Percentiles rank a stretch among this genome's conserved stretches.
These are phyloP conservation scores for Anoplophora glabripennis DNA, from an alignment of 1,140 invertebrate species.

Conservation along the genomic window DNA sequence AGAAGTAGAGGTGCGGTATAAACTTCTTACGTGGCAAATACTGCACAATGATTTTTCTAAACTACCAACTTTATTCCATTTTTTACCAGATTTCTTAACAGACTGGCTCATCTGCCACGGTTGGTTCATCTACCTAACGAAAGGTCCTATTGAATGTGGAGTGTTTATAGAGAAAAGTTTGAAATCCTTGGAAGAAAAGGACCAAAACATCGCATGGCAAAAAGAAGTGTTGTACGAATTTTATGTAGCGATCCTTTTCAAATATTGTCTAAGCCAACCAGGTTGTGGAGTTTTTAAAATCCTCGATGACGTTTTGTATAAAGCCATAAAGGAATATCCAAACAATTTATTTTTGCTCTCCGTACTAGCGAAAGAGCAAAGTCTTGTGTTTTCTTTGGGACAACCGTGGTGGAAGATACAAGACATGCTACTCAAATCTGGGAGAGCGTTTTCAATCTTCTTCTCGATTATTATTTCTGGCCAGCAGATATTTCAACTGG, in stretches of 20 bases:
- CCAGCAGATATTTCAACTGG: constrained; percentile 31
- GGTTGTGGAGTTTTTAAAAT: constrained; percentile 34
- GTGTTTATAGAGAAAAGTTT: constrained; percentile 46
- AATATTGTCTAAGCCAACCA: constrained; percentile 37
- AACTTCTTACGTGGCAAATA: constrained; percentile 39
- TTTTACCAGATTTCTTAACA: constrained; percentile 53
- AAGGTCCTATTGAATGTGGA: constrained; percentile 39
- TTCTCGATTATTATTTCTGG: constrained; percentile 45
- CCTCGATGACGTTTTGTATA: constrained; percentile 41
- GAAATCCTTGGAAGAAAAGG: constrained; percentile 24
- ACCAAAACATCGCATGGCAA: constrained; percentile 32
- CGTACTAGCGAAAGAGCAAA: constrained; percentile 41
- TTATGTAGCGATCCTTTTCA: constrained; percentile 50
- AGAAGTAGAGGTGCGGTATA: constrained; percentile 38
- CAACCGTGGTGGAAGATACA: constrained; percentile 46
- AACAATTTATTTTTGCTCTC: constrained; percentile 57
- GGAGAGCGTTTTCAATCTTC: constrained; percentile 41
- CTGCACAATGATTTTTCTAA: constrained; percentile 22
- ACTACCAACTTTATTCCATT: constrained; percentile 41
- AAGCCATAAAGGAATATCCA: constrained; percentile 53
- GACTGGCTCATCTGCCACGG: constrained; percentile 57
- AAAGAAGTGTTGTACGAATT: constrained; percentile 53
- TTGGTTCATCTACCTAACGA: constrained; percentile 52
- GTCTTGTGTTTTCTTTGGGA: constrained; percentile 38
- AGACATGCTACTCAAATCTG: constrained; percentile 40